Conservation (phyloP, 1,140 invertebrate species). For the Lasaia peninsularis region DNA sequence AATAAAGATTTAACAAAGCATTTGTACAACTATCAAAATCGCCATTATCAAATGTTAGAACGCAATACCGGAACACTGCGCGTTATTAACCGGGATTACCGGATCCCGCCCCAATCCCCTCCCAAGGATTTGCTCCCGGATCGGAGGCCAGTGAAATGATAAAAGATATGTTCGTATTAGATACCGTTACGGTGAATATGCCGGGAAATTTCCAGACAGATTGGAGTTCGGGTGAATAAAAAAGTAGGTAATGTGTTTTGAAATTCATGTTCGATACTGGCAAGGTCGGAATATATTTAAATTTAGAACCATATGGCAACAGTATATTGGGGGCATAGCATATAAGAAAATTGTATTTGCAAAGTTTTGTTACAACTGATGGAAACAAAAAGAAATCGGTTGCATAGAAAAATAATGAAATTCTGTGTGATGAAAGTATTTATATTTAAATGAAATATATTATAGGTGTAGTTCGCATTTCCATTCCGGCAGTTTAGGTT, state of each 20-base stretch:
- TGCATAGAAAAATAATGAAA: too few species aligned
- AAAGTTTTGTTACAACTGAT: too few species aligned
- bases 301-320: too few species aligned
- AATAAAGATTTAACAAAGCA: conserved; percentile 8
- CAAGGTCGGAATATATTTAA: not conserved
- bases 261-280: not conserved
- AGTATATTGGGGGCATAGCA: too few species aligned
- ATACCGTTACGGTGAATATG: conserved; percentile 28
- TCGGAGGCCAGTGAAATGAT: conserved; percentile 61
- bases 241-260: not conserved
- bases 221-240: not conserved
- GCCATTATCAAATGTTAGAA: conserved; percentile 57
- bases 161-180: conserved; percentile 63
- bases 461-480: too few species aligned
- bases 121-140: conserved; percentile 69
- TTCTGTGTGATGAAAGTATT: too few species aligned
- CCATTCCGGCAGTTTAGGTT: too few species aligned
- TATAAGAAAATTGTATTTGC: too few species aligned
- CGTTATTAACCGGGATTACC: conserved; percentile 74
- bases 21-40: conserved; percentile 39
- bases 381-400: too few species aligned
- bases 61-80: conserved; percentile 39
- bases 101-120: conserved; percentile 58
- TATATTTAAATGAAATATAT: too few species aligned
- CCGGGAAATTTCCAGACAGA: conserved; percentile 25